Evolutionary conservation across 92 coral and sea anemone species (phyloP).

Genomic region (Scolanthus callimorphus): DNA sequence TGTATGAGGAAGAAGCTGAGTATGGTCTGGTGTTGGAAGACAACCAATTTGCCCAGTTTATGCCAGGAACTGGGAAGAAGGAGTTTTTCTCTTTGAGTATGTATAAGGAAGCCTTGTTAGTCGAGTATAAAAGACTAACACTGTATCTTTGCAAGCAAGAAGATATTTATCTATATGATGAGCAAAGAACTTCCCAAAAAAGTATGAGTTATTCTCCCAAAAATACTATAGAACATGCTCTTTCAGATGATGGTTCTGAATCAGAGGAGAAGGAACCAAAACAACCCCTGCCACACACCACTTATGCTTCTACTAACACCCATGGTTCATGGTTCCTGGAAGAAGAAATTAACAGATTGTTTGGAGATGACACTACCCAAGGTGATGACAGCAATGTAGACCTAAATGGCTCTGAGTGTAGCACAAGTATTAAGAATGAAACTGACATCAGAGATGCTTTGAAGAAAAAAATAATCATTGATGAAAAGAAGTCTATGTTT

Average conservation of each 20-base stretch:
- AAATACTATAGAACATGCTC: not conserved
- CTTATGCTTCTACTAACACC: constrained; percentile 16
- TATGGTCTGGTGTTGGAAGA: constrained; percentile 44
- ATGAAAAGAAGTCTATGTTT: constrained; percentile 30
- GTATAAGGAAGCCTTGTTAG: constrained; percentile 14
- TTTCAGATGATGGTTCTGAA: not conserved
- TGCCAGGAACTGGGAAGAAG: constrained; percentile 47
- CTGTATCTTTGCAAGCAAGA: constrained; percentile 17
- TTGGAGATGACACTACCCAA: constrained; percentile 17
- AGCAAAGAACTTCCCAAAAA: constrained; percentile 1
- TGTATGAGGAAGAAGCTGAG: constrained; percentile 37
- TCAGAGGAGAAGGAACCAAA: constrained; percentile 21
- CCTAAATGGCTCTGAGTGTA: constrained; percentile 3
- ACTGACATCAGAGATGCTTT: constrained; percentile 13
- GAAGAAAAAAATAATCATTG: constrained; percentile 28
- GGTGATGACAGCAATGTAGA: constrained; percentile 9
- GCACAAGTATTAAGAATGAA: constrained; percentile 19
- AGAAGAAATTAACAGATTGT: constrained; percentile 26
- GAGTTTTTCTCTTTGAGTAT: constrained; percentile 16
- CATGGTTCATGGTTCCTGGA: constrained; percentile 18
- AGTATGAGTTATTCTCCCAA: constrained; percentile 5
- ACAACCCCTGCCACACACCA: constrained; percentile 5
- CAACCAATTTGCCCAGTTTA: constrained; percentile 45
- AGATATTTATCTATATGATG: constrained; percentile 10
- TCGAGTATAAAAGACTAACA: constrained; percentile 30